Conservation (phyloP, 2,888 invertebrate species). For the Apamea crenata region DNA sequence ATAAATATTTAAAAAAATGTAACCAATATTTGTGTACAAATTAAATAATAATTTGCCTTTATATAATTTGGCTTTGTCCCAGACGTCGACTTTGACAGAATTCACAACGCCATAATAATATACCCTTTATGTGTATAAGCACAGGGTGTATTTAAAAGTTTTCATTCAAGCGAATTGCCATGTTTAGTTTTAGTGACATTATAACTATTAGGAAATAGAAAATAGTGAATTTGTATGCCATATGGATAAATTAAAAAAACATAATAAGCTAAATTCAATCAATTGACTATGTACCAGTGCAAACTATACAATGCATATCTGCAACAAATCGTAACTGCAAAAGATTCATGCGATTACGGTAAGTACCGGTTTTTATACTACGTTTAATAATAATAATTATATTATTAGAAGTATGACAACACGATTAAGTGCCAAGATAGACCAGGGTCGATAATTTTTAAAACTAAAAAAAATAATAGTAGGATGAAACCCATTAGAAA, state of each 20-base stretch:
- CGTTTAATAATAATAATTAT: neutral
- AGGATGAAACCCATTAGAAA: no score
- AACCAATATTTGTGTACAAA: no score
- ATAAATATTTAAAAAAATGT: no score
- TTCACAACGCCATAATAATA: no score
- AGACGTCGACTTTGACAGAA: no score
- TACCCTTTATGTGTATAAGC: no score
- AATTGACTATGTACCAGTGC: neutral
- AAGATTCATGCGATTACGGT: conserved; percentile 8
- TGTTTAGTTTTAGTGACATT: neutral
- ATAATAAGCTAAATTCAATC: conserved; percentile 3
- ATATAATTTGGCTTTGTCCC: no score
- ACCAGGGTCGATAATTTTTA: no score
- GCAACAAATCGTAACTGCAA: conserved; percentile 6
- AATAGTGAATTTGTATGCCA: neutral
- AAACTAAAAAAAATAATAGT: no score
- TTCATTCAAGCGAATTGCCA: conserved; percentile 11
- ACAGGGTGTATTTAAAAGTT: neutral
- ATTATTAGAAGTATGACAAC: conserved; percentile 2
- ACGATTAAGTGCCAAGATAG: conserved; percentile 3
- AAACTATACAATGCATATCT: neutral
- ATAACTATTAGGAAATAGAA: conserved; percentile 6
- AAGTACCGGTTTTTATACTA: conserved; percentile 5
- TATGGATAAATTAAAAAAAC: neutral
- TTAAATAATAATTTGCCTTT: no score